Evolutionary conservation across 2,113 vertebrate species (phyloP), one percentile per base, ranked within the genome.

Genomic region (Trochalopteron elliotii): DNA sequence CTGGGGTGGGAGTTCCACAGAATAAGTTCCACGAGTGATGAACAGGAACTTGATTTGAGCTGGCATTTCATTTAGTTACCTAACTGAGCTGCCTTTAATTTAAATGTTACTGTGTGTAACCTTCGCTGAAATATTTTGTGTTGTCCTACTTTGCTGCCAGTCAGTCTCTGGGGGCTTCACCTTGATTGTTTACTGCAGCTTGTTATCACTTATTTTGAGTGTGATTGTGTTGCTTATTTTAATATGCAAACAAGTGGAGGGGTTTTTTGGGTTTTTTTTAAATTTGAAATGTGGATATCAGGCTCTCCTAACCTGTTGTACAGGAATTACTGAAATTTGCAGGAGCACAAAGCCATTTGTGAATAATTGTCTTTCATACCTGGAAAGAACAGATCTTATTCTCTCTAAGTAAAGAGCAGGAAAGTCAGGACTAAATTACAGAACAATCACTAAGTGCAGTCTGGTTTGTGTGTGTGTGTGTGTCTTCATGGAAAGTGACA

Each of bases 291-390:
- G 17, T 89, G 22, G 5, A 4, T 80, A 35, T 94, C 19, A 37
- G 64, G 27, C 45, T 81, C 45, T 94, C 45, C 57, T 60, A 40
- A 53, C 76, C 33, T 59, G 1, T 53, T 40, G 19, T 47, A 47
- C 52, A 96, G 96, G 90, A 97, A 94, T 96, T 94, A 85, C 90
- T 96, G 83, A 95, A 33, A 97, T 96, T 95, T 91, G n/a, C 42
- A 78, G 61, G 44, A 89, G n/a, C 31, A 81, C 63, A 97, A 87
- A 97, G 63, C 67, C 27, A 9, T 69, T 88, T 85, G 89, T 90
- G 69, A 81, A 93, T 76, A n/a, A 1, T 14, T 13, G 70, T 76
- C 82, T 81, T 72, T 67, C n/a, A 15, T 69, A 11, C 16, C 21
- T 15, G 23, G 60, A 78, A 65, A 89, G 77, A 95, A 53, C 37